Percentiles rank a stretch among this genome's conserved stretches.
These are phyloP conservation scores for Tachyglossus aculeatus DNA, from an alignment of 2,797 vertebrate genomes.

Conservation along the genomic window DNA sequence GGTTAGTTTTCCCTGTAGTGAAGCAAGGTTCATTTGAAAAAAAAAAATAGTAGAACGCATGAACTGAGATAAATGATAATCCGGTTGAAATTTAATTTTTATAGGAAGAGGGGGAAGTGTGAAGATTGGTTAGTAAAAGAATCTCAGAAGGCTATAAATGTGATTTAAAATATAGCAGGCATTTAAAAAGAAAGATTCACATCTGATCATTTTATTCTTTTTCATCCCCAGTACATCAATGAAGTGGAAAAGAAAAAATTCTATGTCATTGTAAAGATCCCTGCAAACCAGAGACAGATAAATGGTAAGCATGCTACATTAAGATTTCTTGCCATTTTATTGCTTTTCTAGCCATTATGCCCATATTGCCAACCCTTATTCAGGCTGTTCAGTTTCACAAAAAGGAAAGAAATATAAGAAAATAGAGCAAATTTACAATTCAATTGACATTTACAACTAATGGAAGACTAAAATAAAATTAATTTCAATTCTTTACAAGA, in stretches of 20 bases:
- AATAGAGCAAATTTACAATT: background rate
- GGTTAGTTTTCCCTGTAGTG: background rate
- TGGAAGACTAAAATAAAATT: no score
- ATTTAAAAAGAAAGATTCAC: background rate
- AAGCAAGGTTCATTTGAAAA: background rate
- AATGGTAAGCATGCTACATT: background rate
- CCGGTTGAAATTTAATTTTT: constrained; percentile 20
- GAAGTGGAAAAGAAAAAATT: background rate
- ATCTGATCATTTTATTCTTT: background rate
- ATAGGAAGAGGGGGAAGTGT: constrained; percentile 6
- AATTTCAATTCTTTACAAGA: no score
- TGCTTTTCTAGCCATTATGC: background rate
- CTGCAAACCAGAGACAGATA: background rate
- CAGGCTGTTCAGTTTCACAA: no score
- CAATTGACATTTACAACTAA: no score
- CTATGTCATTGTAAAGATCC: background rate
- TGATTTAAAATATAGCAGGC: constrained; percentile 9
- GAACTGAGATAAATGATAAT: background rate
- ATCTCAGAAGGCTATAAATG: background rate
- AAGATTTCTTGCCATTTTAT: background rate
- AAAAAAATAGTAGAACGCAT: background rate
- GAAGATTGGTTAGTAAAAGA: background rate
- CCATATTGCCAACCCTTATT: background rate
- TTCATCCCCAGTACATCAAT: background rate
- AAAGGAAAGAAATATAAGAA: background rate